A percentile compares a stretch with the other conserved stretches of the same genome.
phyloP scores from a whole-genome alignment of 2,888 invertebrate species.

The Pristionchus arcanus region DNA sequence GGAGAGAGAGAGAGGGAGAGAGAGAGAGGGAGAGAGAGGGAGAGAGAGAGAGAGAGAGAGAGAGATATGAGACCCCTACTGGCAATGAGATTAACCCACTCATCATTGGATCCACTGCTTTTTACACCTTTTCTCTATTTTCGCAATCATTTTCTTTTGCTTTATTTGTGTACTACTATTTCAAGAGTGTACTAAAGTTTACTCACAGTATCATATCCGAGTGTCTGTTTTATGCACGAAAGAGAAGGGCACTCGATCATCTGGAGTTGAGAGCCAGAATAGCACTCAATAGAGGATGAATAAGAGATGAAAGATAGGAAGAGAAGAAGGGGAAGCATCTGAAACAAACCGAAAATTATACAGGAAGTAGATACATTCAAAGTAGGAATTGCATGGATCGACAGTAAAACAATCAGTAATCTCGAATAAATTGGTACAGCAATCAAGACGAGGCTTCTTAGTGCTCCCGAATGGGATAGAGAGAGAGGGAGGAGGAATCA shows the following conservation, averaged over 20 bases:
- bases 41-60: too few species aligned
- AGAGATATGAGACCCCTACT: background rate
- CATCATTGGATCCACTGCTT: background rate
- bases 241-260: conserved; percentile 76
- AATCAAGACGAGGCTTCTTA: background rate
- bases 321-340: conserved; percentile 1
- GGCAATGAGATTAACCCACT: background rate
- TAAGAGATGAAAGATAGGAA: conserved; percentile 27
- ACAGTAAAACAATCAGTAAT: background rate
- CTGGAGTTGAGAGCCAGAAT: conserved; percentile 75
- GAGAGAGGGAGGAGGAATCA: background rate
- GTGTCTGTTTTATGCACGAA: conserved; percentile 77
- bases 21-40: too few species aligned
- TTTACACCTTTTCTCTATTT: background rate
- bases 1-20: conserved; percentile 24
- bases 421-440: too few species aligned
- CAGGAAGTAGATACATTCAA: background rate
- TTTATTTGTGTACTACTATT: background rate
- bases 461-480: background rate
- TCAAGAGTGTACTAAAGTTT: background rate
- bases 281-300: conserved; percentile 71
- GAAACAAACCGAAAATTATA: background rate
- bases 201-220: conserved; percentile 77
- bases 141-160: background rate
- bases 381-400: background rate